Conservation (phyloP, 2,888 invertebrate species). For the Leucophora obtusa region DNA sequence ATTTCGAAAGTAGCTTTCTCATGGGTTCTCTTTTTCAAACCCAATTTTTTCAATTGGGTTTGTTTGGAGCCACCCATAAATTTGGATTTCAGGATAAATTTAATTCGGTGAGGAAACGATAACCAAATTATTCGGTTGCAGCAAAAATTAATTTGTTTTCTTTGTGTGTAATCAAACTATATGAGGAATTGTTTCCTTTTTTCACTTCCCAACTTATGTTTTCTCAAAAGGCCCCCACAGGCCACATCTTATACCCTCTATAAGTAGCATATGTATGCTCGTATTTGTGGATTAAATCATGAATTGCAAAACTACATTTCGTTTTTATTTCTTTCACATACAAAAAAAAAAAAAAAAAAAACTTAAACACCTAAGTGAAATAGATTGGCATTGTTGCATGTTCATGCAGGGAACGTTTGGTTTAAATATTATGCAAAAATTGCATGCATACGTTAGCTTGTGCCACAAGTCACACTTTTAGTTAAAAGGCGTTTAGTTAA, state of each 20-base stretch:
- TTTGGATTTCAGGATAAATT: no score
- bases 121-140: no score
- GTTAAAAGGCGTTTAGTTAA: slow-evolving; percentile 30
- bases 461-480: slow-evolving; percentile 7
- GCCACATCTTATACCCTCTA: background rate
- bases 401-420: slow-evolving; percentile 23
- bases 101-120: no score
- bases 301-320: background rate
- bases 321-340: background rate
- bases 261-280: background rate
- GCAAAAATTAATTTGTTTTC: no score
- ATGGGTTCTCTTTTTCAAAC: no score
- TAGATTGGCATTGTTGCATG: slow-evolving; percentile 23
- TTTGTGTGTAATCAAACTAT: no score
- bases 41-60: no score
- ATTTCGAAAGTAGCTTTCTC: no score
- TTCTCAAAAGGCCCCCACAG: background rate
- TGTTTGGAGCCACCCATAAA: no score
- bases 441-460: slow-evolving; percentile 17
- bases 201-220: no score
- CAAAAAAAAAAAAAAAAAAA: background rate
- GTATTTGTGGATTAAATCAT: background rate
- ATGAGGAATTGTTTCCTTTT: no score
- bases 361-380: no score
- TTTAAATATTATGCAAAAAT: slow-evolving; percentile 35